Percentiles rank a stretch among this genome's conserved stretches.
Conservation (phyloP, 2,113 vertebrate genomes). For the Hypomesus transpacificus region DNA sequence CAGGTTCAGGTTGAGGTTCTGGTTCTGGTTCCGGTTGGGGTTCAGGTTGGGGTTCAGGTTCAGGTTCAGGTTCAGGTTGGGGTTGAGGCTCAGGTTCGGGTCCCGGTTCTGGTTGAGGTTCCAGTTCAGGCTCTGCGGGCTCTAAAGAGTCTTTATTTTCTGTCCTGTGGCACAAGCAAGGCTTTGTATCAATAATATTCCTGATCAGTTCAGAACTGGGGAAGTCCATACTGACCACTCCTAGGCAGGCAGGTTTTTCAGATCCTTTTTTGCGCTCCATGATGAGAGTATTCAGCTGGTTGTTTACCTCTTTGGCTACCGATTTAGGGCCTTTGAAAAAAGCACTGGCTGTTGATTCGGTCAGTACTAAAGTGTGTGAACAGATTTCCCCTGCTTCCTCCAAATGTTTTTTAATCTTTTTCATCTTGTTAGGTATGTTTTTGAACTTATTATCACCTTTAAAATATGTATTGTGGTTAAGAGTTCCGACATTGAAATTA, state of each 20-base stretch:
- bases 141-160: background rate
- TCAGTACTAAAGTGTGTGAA: slow-evolving; percentile 31
- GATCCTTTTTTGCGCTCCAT: background rate
- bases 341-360: slow-evolving; percentile 10
- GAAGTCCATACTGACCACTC: slow-evolving; percentile 55
- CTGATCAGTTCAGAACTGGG: slow-evolving; percentile 48
- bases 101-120: background rate
- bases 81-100: background rate
- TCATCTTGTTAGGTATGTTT: slow-evolving; percentile 11
- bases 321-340: rapidly evolving
- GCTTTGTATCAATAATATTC: slow-evolving; percentile 35
- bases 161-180: slow-evolving; percentile 32
- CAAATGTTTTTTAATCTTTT: background rate
- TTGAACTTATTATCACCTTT: slow-evolving; percentile 23
- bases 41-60: background rate
- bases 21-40: background rate
- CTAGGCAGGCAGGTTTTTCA: slow-evolving; percentile 41
- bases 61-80: background rate
- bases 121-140: background rate
- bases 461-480: slow-evolving; percentile 23
- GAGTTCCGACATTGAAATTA: slow-evolving; percentile 20
- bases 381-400: slow-evolving; percentile 31
- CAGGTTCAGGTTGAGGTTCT: background rate
- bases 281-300: slow-evolving; percentile 27
- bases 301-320: slow-evolving; percentile 29